Evolutionary conservation across 2,888 invertebrate species (phyloP).

Genomic region (Polydrusus tereticollis): DNA sequence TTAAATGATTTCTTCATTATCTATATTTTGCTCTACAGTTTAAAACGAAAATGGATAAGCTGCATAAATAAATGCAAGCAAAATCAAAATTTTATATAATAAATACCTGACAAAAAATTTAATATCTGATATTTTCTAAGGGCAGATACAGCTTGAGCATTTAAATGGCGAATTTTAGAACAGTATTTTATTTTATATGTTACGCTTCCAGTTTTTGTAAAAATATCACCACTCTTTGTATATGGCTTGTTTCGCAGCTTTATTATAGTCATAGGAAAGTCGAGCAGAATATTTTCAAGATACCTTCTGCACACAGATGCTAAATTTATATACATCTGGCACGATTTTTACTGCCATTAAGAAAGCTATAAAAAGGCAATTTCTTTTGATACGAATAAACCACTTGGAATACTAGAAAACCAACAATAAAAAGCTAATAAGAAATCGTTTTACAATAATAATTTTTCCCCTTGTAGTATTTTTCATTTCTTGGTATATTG

Average conservation of each 20-base stretch:
- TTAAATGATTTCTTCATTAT: too few relatives aligned
- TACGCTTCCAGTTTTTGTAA: neutral
- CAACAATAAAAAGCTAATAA: slow-evolving; percentile 38
- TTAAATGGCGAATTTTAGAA: neutral
- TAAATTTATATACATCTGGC: neutral
- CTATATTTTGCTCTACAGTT: too few relatives aligned
- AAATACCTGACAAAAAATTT: neutral
- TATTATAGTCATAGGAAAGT: neutral
- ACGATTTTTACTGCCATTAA: slow-evolving; percentile 6
- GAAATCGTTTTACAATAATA: slow-evolving; percentile 34
- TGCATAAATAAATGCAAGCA: too few relatives aligned
- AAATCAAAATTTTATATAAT: neutral
- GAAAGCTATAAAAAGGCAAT: slow-evolving; percentile 7
- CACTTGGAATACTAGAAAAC: slow-evolving; percentile 28
- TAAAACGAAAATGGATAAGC: too few relatives aligned
- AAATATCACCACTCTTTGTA: neutral
- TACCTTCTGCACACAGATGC: neutral
- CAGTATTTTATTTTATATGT: neutral
- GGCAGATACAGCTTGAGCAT: neutral
- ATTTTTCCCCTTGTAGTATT: slow-evolving; percentile 20
- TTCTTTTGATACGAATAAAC: slow-evolving; percentile 10
- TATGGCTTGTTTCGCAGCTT: neutral
- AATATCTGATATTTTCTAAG: neutral
- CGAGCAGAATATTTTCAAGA: neutral
- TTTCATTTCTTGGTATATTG: slow-evolving; percentile 10